Conservation (phyloP, 2,888 invertebrate species). For the Nymphalis urticae region DNA sequence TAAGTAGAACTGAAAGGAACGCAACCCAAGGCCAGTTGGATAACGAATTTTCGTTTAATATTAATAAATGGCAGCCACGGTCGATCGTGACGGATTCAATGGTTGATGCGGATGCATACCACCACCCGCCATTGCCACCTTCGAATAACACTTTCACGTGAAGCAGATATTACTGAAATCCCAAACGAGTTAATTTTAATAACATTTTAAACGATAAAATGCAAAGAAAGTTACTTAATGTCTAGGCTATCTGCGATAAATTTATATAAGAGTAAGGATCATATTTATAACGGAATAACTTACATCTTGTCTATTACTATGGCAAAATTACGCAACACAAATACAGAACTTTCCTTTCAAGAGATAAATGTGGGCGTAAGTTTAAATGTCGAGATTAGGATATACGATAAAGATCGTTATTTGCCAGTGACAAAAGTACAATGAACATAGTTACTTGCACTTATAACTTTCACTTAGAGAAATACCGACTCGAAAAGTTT, state of each 20-base stretch:
- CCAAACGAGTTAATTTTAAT: conserved; percentile 3
- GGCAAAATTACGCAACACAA: conserved; percentile 55
- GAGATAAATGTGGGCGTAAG: conserved; percentile 59
- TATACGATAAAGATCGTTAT: conserved; percentile 69
- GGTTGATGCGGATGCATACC: conserved; percentile 64
- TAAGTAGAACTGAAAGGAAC: conserved; percentile 79
- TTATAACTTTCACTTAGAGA: conserved; percentile 72
- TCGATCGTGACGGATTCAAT: conserved; percentile 70
- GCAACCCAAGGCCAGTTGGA: conserved; percentile 75
- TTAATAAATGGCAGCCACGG: conserved; percentile 75
- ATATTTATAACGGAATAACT: neutral
- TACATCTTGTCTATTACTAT: conserved; percentile 22
- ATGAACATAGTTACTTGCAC: conserved; percentile 53
- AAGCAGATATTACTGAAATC: conserved; percentile 22
- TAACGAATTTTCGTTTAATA: conserved; percentile 80
- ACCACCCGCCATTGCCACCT: conserved; percentile 51
- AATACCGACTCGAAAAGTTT: conserved; percentile 68
- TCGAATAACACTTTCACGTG: conserved; percentile 64
- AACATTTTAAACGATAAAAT: too few species aligned
- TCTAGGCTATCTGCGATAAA: neutral
- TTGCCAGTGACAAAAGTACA: conserved; percentile 74
- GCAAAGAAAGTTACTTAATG: too few species aligned
- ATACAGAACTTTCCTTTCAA: conserved; percentile 63
- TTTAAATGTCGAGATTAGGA: conserved; percentile 65
- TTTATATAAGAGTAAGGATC: neutral